Evolutionary conservation across 2,113 vertebrate genomes (phyloP).

Genomic region (Elanus axillaris): DNA sequence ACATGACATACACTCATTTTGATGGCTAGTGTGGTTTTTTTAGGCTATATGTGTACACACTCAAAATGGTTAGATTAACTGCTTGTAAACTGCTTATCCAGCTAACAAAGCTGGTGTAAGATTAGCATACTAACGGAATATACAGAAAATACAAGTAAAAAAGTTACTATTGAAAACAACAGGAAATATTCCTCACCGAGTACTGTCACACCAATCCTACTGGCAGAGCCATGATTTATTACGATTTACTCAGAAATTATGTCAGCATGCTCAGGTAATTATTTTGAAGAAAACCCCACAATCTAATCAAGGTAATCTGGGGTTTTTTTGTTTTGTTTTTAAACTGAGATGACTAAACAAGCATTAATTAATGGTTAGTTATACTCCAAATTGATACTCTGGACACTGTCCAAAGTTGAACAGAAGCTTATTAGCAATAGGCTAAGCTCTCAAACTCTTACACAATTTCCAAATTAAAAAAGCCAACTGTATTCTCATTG

Average conservation of each 20-base stretch:
- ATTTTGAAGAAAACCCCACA: not conserved
- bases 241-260: not conserved
- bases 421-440: not conserved
- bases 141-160: not conserved
- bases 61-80: not conserved
- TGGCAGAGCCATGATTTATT: not conserved
- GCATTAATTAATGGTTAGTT: not conserved
- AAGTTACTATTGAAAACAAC: not conserved
- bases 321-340: not conserved
- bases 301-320: not conserved
- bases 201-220: not conserved
- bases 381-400: not conserved
- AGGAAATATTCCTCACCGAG: not conserved
- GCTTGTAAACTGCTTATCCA: not conserved
- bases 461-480: not conserved
- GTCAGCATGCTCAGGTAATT: not conserved
- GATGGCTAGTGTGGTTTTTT: not conserved
- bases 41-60: not conserved
- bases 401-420: not conserved
- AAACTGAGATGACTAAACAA: not conserved
- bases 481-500: not conserved
- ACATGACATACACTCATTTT: not conserved
- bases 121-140: not conserved
- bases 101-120: not conserved
- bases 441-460: not conserved